Evolutionary conservation across 2,797 vertebrate species (phyloP).

Genomic region (Ctenopoma kingsleyae): DNA sequence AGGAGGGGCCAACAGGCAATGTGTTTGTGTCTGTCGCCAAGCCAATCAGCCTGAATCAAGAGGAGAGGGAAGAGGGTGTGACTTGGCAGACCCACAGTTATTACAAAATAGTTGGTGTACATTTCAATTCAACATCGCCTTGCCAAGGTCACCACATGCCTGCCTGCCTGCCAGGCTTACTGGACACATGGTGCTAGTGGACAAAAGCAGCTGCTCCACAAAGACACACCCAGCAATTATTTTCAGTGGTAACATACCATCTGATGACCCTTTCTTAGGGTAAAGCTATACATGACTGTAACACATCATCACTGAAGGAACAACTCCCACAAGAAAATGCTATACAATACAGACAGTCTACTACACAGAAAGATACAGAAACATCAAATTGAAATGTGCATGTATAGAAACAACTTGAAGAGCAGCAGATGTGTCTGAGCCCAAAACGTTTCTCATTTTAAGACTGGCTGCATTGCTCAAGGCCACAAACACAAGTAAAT

Average conservation of each 20-base stretch:
- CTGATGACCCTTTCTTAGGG: constrained; percentile 70
- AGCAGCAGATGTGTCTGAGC: constrained; percentile 42
- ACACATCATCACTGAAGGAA: constrained; percentile 44
- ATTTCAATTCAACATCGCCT: constrained; percentile 82
- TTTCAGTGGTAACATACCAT: constrained; percentile 80
- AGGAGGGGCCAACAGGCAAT: constrained; percentile 61
- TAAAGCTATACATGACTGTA: constrained; percentile 59
- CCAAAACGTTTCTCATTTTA: constrained; percentile 42
- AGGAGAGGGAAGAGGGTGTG: constrained; percentile 69
- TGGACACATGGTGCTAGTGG: constrained; percentile 76
- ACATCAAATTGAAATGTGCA: constrained; percentile 16
- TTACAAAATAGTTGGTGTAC: constrained; percentile 85
- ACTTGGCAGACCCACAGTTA: constrained; percentile 81
- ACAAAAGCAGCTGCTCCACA: constrained; percentile 86
- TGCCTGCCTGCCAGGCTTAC: constrained; percentile 62
- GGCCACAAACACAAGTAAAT: constrained; percentile 75
- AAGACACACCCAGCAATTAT: constrained; percentile 86
- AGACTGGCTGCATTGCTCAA: constrained; percentile 61
- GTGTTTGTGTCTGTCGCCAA: constrained; percentile 69
- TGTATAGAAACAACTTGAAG: constrained; percentile 18
- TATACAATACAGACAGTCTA: constrained; percentile 14
- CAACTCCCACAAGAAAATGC: constrained; percentile 25
- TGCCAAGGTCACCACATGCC: constrained; percentile 85
- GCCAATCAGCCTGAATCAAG: constrained; percentile 66
- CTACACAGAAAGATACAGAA: constrained; percentile 16